These are phyloP conservation scores for Caenorhabditis remanei DNA, from an alignment of 1,140 invertebrate genomes.

Conservation along the genomic window DNA sequence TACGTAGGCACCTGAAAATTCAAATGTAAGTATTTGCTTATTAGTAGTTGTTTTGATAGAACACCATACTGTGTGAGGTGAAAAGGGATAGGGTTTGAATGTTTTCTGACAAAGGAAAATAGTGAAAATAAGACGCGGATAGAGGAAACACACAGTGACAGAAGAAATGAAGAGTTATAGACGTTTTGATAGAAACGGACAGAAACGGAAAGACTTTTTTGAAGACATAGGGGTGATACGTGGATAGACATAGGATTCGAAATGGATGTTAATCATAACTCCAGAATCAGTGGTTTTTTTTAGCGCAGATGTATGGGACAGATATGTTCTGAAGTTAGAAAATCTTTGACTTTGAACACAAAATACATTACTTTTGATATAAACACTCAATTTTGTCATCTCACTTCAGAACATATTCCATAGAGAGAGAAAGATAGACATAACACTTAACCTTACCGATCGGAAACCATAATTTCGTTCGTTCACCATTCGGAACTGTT, in stretches of 20 bases:
- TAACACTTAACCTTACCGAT: conserved; percentile 48
- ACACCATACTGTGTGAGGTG: conserved; percentile 38
- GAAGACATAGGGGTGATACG: neutral
- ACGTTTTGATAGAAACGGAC: conserved; percentile 22
- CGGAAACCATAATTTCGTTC: conserved; percentile 54
- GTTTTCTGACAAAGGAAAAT: conserved; percentile 16
- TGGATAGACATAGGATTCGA: conserved; percentile 29
- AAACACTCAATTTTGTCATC: neutral
- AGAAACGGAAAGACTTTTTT: neutral
- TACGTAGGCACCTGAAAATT: conserved; percentile 74
- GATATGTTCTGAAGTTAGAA: neutral
- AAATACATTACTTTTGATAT: neutral
- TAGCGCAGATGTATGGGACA: neutral
- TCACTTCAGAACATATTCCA: neutral
- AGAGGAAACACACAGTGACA: conserved; percentile 50
- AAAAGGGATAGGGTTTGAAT: neutral
- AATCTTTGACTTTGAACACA: neutral
- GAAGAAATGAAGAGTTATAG: neutral
- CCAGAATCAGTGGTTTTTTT: conserved; percentile 17
- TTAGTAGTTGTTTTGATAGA: neutral
- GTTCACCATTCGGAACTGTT: conserved; percentile 51
- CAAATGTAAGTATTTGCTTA: too few relatives aligned
- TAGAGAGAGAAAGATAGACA: conserved; percentile 16
- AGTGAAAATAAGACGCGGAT: conserved; percentile 36
- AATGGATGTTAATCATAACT: conserved; percentile 10